Percentiles rank a stretch among this genome's conserved stretches.
Conservation (phyloP, 2,888 invertebrate genomes). For the Phaedon cochleariae region DNA sequence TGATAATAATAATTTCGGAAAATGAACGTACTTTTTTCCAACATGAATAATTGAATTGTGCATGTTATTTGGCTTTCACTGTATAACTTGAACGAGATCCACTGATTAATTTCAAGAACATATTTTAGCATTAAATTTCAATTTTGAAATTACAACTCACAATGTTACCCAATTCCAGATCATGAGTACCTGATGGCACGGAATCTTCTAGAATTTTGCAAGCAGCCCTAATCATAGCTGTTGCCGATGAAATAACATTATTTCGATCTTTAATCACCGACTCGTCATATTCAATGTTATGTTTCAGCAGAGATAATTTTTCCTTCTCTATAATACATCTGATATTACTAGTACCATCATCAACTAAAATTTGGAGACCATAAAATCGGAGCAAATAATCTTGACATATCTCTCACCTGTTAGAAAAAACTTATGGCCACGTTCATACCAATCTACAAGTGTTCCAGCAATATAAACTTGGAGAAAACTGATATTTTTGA, state of each 20-base stretch:
- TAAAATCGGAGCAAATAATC: neutral
- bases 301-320: neutral
- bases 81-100: too few relatives aligned
- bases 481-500: constrained; percentile 20
- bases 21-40: too few relatives aligned
- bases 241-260: constrained; percentile 9
- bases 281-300: neutral
- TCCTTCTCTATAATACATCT: constrained; percentile 30
- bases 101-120: too few relatives aligned
- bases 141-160: constrained; percentile 19
- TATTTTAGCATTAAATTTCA: too few relatives aligned
- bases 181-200: constrained; percentile 12
- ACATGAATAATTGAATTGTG: too few relatives aligned
- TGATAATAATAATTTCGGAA: too few relatives aligned
- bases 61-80: too few relatives aligned
- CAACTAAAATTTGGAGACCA: constrained; percentile 30
- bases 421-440: constrained; percentile 22
- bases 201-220: constrained; percentile 6
- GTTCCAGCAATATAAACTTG: constrained; percentile 30
- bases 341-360: constrained; percentile 35
- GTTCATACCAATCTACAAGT: constrained; percentile 19
- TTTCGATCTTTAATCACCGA: neutral
- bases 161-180: constrained; percentile 23
- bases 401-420: constrained; percentile 21
- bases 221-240: constrained; percentile 9